Evolutionary conservation across 2,113 vertebrate species (phyloP), one percentile per base, ranked within the genome.

Genomic region (Todiramphus chloris): DNA sequence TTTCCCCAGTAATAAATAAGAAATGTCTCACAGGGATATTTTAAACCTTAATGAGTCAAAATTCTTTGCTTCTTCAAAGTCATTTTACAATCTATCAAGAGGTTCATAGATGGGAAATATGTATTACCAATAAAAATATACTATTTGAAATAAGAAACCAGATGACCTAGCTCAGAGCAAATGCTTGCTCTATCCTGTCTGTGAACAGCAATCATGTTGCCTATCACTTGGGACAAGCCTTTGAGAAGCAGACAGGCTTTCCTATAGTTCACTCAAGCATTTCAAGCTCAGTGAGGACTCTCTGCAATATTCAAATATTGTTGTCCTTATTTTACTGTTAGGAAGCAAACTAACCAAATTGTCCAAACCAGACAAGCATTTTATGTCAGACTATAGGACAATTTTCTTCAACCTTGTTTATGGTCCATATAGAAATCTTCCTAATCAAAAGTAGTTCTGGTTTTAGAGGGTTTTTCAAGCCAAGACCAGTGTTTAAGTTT

Each of bases 131-230:
- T 62, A 92, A 76, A 88, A 74, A 28, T 59, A 50, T 31, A 55
- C 41, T 55, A 10, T 63, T 28, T 84, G n/a, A 74, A 66, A 6
- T 14, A 75, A 60, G 41, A 83, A 83, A 66, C 11, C 18, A 66
- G 44, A 53, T 70, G 31, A 33, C 24, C 18, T 50, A 64, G 16
- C 18, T 84, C n/a, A 59, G 31, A 77, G 25, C 13, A 69, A 81
- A 41, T 74, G 7, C 7, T 87, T 67, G 3, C 9, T 35, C 19
- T 17, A n/a, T 51, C 19, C 28, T 86, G 14, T 10, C 74, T 73
- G 25, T 21, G 46, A 70, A 31, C 21, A 78, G 12, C 0, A 1
- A 10, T 59, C 18, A 3, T 2, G 2, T 37, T 68, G 10, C 68
- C 10, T 83, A 5, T 60, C 11, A 55, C 27, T 16, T 41, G 43